Percentiles rank a stretch among this genome's conserved stretches.
Conservation (phyloP, 1,140 invertebrate species). For the Harpegnathos saltator region DNA sequence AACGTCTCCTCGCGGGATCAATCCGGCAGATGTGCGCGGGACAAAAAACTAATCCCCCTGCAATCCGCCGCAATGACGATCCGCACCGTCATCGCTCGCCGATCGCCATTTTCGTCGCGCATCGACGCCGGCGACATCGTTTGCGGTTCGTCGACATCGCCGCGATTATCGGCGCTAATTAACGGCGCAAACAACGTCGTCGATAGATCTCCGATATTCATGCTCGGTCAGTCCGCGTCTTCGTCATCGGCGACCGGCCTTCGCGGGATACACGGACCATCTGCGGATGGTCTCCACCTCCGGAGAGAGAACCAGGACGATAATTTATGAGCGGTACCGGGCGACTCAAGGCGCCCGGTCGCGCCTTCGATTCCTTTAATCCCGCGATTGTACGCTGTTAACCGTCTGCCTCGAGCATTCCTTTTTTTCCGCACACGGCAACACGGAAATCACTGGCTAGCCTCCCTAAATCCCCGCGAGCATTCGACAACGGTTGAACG, state of each 20-base stretch:
- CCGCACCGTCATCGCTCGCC: constrained; percentile 19
- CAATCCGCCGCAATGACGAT: not conserved
- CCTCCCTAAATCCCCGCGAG: not conserved
- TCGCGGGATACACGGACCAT: constrained; percentile 37
- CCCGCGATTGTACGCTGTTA: constrained; percentile 31
- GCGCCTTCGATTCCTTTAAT: constrained; percentile 35
- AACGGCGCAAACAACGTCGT: not conserved
- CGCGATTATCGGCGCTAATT: constrained; percentile 31
- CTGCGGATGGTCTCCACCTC: constrained; percentile 21
- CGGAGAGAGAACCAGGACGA: not conserved
- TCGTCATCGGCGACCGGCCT: not conserved
- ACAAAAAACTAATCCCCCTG: constrained; percentile 1
- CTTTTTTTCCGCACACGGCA: not conserved
- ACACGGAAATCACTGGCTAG: constrained; percentile 3
- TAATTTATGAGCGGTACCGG: constrained; percentile 41
- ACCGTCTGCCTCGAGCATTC: not conserved
- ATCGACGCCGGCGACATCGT: constrained; percentile 13
- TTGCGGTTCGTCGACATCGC: constrained; percentile 5
- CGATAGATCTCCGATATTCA: not conserved
- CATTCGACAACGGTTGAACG: not conserved
- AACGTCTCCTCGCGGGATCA: not conserved
- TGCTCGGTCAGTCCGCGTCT: too few relatives aligned
- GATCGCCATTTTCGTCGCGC: constrained; percentile 7
- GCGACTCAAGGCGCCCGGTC: not conserved
- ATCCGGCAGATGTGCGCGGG: not conserved